Evolutionary conservation across 2,113 vertebrate genomes (phyloP).

Genomic region (Grammomys dolichurus): DNA sequence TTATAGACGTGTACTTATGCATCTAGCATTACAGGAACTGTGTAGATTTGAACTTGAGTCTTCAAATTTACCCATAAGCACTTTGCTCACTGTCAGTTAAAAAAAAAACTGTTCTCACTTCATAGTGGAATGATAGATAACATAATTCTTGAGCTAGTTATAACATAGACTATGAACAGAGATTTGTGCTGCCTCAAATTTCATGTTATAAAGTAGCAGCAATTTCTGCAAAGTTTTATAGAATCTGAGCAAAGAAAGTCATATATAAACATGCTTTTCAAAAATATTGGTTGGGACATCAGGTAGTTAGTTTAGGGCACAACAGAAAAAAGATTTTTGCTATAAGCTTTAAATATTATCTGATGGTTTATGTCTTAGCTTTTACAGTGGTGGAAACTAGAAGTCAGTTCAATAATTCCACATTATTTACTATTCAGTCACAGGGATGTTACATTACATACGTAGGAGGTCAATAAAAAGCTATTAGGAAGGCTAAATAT

Average conservation of each 20-base stretch:
- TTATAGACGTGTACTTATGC: not conserved
- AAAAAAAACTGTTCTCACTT: not conserved
- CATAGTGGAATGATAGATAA: not conserved
- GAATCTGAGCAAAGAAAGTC: not conserved
- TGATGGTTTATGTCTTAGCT: not conserved
- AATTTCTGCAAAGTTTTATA: not conserved
- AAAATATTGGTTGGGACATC: not conserved
- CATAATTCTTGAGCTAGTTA: not conserved
- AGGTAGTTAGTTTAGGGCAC: not conserved
- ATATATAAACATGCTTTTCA: not conserved
- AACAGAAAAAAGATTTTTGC: not conserved
- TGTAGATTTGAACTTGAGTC: not conserved
- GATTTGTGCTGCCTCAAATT: not conserved
- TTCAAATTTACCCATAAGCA: no score
- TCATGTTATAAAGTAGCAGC: not conserved
- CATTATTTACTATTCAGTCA: not conserved
- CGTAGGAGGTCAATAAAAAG: not conserved
- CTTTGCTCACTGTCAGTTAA: not conserved
- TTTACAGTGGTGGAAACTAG: not conserved
- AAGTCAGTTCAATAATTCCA: not conserved
- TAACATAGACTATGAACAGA: not conserved
- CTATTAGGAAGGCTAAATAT: not conserved
- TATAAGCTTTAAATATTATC: not conserved
- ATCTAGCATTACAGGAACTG: not conserved
- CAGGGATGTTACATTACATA: not conserved